Evolutionary conservation across 2,888 invertebrate genomes (phyloP).

Genomic region (Thymelicus sylvestris): DNA sequence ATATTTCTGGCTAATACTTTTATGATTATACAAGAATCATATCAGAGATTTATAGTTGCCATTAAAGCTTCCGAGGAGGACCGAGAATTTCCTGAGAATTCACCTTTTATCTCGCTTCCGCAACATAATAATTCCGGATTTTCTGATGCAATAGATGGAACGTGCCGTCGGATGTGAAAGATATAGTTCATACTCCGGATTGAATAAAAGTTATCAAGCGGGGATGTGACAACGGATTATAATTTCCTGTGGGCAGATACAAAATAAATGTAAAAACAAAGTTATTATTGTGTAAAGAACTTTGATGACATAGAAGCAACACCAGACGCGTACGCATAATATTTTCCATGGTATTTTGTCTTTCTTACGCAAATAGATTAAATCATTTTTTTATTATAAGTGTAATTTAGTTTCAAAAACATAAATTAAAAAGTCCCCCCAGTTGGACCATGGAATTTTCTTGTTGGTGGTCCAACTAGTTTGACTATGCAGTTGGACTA

Average conservation of each 20-base stretch:
- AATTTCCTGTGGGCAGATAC: constrained; percentile 22
- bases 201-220: constrained; percentile 29
- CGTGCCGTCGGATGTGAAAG: constrained; percentile 32
- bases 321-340: background rate
- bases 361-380: background rate
- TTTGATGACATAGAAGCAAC: background rate
- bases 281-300: background rate
- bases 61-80: constrained; percentile 2
- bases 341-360: background rate
- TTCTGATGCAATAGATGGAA: constrained; percentile 24
- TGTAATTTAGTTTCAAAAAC: too few relatives aligned
- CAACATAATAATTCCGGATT: constrained; percentile 30
- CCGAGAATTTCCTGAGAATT: constrained; percentile 20
- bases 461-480: too few relatives aligned
- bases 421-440: too few relatives aligned
- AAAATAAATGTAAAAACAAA: background rate
- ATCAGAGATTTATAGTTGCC: background rate
- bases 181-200: constrained; percentile 30
- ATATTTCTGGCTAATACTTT: background rate
- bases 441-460: too few relatives aligned
- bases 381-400: too few relatives aligned
- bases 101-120: constrained; percentile 26
- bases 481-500: too few relatives aligned
- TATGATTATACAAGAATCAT: background rate
- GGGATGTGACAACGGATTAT: constrained; percentile 26